Evolutionary conservation across 2,797 vertebrate species (phyloP).

Genomic region (Anabas testudineus): DNA sequence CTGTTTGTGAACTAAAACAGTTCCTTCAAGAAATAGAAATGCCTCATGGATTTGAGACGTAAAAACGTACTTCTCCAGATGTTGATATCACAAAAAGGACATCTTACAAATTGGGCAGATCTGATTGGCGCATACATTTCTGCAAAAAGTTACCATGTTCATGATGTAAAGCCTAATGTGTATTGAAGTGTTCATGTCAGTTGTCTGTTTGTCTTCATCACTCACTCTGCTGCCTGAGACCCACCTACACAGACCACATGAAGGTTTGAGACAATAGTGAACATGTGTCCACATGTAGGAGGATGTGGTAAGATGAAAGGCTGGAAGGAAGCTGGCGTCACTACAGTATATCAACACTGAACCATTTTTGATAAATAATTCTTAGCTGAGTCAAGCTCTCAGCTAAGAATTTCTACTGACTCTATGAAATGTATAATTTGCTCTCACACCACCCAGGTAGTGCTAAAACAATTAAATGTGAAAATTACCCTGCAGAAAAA

Average conservation of each 20-base stretch:
- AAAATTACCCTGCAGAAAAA: constrained; percentile 41
- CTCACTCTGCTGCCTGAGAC: constrained; percentile 19
- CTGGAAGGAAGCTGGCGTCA: background rate
- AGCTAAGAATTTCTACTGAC: background rate
- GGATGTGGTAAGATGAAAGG: background rate
- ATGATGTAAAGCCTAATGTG: constrained; percentile 26
- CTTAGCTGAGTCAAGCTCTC: background rate
- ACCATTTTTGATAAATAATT: constrained; percentile 7
- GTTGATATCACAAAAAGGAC: background rate
- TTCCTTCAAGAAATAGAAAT: background rate
- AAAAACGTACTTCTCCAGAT: background rate
- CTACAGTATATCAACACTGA: background rate
- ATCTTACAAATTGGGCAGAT: too few species aligned
- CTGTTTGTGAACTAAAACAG: constrained; percentile 18
- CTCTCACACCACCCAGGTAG: constrained; percentile 11
- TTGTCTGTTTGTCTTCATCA: constrained; percentile 46
- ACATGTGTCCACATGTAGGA: background rate
- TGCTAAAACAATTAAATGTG: constrained; percentile 56
- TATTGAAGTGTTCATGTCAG: constrained; percentile 63
- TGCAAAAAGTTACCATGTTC: constrained; percentile 29
- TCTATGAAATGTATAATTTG: constrained; percentile 2
- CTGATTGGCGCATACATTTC: background rate
- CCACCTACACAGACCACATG: constrained; percentile 4
- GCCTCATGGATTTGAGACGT: constrained; percentile 5
- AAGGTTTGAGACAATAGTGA: background rate